A percentile compares a stretch with the other conserved stretches of the same genome.
Evolutionary conservation across 1,140 invertebrate genomes (phyloP).

Genomic region (Stegodyphus dumicola): DNA sequence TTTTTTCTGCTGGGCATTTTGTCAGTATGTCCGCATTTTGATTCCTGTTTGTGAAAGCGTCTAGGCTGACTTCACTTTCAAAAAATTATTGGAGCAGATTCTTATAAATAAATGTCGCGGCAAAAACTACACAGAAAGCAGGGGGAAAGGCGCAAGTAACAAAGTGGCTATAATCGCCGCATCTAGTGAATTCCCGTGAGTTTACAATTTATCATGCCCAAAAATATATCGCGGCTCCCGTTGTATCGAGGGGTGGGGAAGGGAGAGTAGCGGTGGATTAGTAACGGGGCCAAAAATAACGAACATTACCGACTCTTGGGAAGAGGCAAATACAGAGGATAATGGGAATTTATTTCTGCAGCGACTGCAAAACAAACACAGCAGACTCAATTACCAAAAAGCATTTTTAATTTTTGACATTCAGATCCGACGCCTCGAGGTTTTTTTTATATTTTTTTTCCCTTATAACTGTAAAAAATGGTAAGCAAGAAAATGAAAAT

Average conservation of each 20-base stretch:
- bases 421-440: background rate
- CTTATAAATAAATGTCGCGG: background rate
- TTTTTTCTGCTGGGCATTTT: too few relatives aligned
- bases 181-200: slow-evolving; percentile 33
- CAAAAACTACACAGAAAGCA: background rate
- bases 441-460: too few relatives aligned
- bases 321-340: slow-evolving; percentile 38
- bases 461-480: too few relatives aligned
- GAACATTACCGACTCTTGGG: slow-evolving; percentile 22
- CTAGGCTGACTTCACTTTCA: too few relatives aligned
- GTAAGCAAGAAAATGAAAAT: too few relatives aligned
- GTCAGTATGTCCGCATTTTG: too few relatives aligned
- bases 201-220: slow-evolving; percentile 44
- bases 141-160: slow-evolving; percentile 8
- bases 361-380: slow-evolving; percentile 51
- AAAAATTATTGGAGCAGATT: background rate
- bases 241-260: slow-evolving; percentile 2
- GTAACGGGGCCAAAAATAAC: slow-evolving; percentile 59
- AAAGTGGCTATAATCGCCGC: slow-evolving; percentile 43
- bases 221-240: slow-evolving; percentile 36
- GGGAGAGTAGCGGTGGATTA: slow-evolving; percentile 38
- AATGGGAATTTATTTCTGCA: slow-evolving; percentile 59
- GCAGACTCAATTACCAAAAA: slow-evolving; percentile 49
- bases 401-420: background rate
- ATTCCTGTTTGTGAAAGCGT: too few relatives aligned